phyloP scores from a whole-genome alignment of 2,888 invertebrate genomes.

The Creontiades dilutus region DNA sequence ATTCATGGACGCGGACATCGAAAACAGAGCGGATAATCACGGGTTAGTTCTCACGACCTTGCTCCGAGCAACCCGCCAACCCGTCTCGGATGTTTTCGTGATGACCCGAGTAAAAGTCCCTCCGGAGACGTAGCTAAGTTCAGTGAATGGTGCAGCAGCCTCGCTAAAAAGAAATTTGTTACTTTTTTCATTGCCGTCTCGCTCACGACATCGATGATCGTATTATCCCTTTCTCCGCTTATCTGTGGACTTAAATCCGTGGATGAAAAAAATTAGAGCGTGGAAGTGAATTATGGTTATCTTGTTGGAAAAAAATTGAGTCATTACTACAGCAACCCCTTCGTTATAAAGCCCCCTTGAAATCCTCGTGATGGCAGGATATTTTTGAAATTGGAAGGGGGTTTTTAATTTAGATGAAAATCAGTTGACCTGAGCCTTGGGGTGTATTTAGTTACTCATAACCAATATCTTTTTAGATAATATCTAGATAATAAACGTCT shows the following conservation, averaged over 20 bases:
- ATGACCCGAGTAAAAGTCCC: background rate
- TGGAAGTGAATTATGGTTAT: background rate
- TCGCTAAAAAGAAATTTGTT: conserved; percentile 1
- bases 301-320: conserved; percentile 5
- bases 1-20: background rate
- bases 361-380: too few relatives aligned
- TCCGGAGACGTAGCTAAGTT: background rate
- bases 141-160: background rate
- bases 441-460: too few relatives aligned
- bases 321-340: background rate
- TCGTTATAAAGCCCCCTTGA: background rate
- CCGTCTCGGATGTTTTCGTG: background rate
- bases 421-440: too few relatives aligned
- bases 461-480: too few relatives aligned
- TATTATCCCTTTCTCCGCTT: background rate
- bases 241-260: background rate
- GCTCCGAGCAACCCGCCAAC: background rate
- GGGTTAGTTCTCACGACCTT: conserved; percentile 39
- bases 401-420: too few relatives aligned
- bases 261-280: background rate
- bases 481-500: too few relatives aligned
- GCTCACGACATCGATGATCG: background rate
- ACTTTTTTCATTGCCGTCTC: background rate
- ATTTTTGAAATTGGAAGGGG: too few relatives aligned
- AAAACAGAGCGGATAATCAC: background rate